Evolutionary conservation across 2,113 vertebrate genomes (phyloP).

Genomic region (Pundamilia nyererei): DNA sequence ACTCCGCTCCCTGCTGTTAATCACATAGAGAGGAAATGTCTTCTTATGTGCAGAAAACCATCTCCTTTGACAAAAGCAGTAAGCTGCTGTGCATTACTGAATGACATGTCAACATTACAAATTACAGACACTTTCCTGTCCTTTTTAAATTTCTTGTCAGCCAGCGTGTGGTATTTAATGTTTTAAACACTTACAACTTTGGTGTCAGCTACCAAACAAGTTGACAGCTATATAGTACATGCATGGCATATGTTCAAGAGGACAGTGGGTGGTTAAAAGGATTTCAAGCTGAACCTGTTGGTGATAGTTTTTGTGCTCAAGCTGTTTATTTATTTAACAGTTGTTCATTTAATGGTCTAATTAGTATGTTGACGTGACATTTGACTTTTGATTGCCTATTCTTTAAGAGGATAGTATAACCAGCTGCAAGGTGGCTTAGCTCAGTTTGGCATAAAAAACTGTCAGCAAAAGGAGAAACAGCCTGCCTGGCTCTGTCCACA

Average conservation of each 20-base stretch:
- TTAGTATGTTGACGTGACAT: background rate
- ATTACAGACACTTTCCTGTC: background rate
- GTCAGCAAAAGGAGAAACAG: background rate
- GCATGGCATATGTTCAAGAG: background rate
- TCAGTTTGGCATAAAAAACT: background rate
- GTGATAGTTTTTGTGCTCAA: background rate
- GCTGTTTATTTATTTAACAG: background rate
- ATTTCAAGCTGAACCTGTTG: background rate
- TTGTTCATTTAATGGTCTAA: background rate
- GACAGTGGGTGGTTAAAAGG: background rate
- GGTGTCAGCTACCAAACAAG: background rate
- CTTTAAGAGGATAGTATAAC: background rate
- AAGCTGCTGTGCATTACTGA: background rate
- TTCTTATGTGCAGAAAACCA: slow-evolving; percentile 13
- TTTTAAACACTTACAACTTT: background rate
- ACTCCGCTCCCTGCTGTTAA: slow-evolving; percentile 24
- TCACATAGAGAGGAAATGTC: slow-evolving; percentile 34
- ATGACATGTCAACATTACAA: background rate
- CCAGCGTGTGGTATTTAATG: background rate
- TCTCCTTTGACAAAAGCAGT: background rate
- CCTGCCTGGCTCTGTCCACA: background rate
- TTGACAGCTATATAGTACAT: background rate
- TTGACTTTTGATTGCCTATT: background rate
- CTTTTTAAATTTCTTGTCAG: background rate
- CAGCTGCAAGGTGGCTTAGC: background rate